Percentiles rank a stretch among this genome's conserved stretches.
phyloP scores from a whole-genome alignment of 2,113 vertebrate genomes.

The Pardalotus punctatus region DNA sequence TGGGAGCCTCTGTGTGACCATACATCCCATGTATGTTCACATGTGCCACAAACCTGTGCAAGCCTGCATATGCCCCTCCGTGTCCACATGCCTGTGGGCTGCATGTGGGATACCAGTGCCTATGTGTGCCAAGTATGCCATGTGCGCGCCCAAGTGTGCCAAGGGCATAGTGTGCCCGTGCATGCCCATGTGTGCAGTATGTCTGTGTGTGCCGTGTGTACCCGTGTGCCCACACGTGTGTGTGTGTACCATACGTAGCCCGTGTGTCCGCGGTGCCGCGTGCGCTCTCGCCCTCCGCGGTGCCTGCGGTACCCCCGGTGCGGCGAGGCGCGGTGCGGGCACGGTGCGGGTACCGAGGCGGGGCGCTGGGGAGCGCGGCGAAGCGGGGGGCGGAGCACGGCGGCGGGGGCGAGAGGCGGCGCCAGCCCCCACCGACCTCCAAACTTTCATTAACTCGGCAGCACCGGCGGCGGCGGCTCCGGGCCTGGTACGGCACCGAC shows the following conservation, averaged over 20 bases:
- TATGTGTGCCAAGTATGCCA: not conserved
- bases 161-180: not conserved
- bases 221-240: not conserved
- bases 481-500: not conserved
- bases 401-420: conserved; percentile 23
- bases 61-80: not conserved
- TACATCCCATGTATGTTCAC: not conserved
- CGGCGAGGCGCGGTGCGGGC: not conserved
- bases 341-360: not conserved
- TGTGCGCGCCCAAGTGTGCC: not conserved
- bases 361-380: conserved; percentile 24
- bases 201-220: not conserved
- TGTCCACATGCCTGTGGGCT: not conserved
- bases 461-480: not conserved
- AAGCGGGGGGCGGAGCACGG: conserved; percentile 7
- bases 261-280: not conserved
- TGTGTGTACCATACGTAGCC: no score
- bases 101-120: not conserved
- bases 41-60: accelerated
- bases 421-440: conserved; percentile 36
- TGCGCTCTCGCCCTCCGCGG: not conserved
- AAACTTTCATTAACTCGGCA: conserved; percentile 58
- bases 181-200: not conserved
- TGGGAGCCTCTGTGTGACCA: not conserved
- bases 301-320: not conserved